Evolutionary conservation across 2,113 vertebrate genomes (phyloP).

Genomic region (Chunga burmeisteri): DNA sequence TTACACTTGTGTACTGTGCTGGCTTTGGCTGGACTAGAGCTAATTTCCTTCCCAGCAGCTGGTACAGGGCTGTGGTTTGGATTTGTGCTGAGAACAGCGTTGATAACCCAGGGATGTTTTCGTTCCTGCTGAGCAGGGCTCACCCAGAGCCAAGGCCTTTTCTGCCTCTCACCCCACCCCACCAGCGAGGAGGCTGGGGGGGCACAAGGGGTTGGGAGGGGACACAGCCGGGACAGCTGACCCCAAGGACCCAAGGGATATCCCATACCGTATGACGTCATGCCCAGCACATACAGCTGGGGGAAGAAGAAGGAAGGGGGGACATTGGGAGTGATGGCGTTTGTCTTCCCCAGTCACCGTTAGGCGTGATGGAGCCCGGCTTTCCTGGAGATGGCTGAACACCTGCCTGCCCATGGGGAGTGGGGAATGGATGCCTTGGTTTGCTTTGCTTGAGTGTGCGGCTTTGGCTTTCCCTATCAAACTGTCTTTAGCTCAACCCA

Average conservation of each 20-base stretch:
- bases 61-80: background rate
- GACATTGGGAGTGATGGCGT: background rate
- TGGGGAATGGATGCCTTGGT: background rate
- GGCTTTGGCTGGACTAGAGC: background rate
- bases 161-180: background rate
- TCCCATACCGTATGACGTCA: background rate
- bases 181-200: background rate
- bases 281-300: background rate
- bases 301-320: background rate
- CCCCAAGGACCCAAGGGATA: background rate
- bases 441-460: rapidly evolving
- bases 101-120: background rate
- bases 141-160: background rate
- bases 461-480: background rate
- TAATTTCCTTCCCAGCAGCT: background rate
- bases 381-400: background rate
- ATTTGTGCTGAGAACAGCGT: background rate
- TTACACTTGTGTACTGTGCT: background rate
- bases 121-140: background rate
- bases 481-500: background rate
- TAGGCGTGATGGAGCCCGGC: background rate
- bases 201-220: background rate
- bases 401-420: background rate
- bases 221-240: background rate
- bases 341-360: background rate